Evolutionary conservation across 2,113 vertebrate species (phyloP).

Genomic region (Gymnogyps californianus): DNA sequence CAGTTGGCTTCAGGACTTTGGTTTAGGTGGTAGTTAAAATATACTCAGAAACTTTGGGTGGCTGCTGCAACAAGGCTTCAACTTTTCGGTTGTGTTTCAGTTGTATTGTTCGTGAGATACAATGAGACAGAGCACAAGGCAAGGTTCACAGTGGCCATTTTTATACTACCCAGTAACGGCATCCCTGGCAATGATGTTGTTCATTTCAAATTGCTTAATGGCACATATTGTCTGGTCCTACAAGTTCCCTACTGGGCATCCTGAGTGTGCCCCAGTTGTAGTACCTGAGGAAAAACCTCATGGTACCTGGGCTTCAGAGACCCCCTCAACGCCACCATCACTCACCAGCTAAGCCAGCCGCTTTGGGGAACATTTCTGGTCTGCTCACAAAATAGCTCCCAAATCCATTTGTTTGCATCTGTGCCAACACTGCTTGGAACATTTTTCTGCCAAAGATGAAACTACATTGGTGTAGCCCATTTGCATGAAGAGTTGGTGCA

Average conservation of each 20-base stretch:
- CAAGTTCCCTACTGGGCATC: neutral
- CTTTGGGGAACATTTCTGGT: neutral
- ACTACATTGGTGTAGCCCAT: fast-evolving
- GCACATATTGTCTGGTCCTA: neutral
- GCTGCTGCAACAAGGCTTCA: neutral
- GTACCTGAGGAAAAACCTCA: neutral
- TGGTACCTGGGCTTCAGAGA: neutral
- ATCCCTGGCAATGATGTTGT: neutral
- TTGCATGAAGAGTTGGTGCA: neutral
- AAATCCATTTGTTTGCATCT: neutral
- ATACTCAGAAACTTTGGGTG: neutral
- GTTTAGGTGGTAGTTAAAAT: neutral
- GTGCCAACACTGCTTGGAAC: too few relatives aligned
- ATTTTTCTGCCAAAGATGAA: neutral
- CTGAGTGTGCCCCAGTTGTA: neutral
- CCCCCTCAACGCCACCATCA: neutral
- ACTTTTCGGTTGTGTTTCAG: neutral
- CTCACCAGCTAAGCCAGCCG: neutral
- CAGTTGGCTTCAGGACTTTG: neutral
- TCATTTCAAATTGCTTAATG: neutral
- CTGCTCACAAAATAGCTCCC: neutral
- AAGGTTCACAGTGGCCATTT: neutral
- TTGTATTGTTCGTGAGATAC: neutral
- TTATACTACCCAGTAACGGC: neutral
- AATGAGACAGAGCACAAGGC: neutral